Evolutionary conservation across 1,140 invertebrate genomes (phyloP), one percentile per base, ranked within the genome.

Genomic region (Halesus radiatus): DNA sequence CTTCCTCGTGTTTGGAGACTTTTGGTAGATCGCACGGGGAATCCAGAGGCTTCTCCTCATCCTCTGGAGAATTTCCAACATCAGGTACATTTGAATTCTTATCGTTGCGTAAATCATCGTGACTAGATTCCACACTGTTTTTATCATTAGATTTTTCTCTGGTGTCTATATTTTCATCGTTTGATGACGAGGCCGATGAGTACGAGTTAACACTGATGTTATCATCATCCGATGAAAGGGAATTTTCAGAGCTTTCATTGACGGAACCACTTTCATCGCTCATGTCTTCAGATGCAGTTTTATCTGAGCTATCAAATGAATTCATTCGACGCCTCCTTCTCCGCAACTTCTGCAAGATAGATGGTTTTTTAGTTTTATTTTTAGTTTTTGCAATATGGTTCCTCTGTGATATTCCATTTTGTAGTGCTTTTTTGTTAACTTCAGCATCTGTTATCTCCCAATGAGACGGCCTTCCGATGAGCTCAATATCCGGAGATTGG

Each of bases 111-210:
- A 70, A 45, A 70, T 70, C 66, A 70, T 22, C 22, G n/a, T 45
- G 70, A 74, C 70, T 74, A 74, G 70, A 74, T 29, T 74, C 70
- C 70, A 74, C 70, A 74, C 58, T 64, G n/a, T 32, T 37, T 50
- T 68, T 70, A 22, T 78, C 56, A 66, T 79, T 76, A 37, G 66
- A 56, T 32, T 58, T 54, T 7, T 83, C 76, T 56, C 56, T 26
- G 29, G 37, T 72, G 74, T 86, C 88, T 80, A 86, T 87, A 64
- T 88, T 86, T 52, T 87, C 87, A 32, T 88, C 88, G 75, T 87
- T 85, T 73, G 88, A 87, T 75, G 87, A 88, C 18, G 86, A 84
- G 83, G 84, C 87, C 13, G 83, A 80, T 53, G 87, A 88, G 84
- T 88, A 86, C 58, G 88, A 87, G 16, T 86, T 66, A 18, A 86